A percentile compares a stretch with the other conserved stretches of the same genome.
These are phyloP conservation scores for Borostomias antarcticus DNA, from an alignment of 2,797 vertebrate genomes.

Conservation along the genomic window DNA sequence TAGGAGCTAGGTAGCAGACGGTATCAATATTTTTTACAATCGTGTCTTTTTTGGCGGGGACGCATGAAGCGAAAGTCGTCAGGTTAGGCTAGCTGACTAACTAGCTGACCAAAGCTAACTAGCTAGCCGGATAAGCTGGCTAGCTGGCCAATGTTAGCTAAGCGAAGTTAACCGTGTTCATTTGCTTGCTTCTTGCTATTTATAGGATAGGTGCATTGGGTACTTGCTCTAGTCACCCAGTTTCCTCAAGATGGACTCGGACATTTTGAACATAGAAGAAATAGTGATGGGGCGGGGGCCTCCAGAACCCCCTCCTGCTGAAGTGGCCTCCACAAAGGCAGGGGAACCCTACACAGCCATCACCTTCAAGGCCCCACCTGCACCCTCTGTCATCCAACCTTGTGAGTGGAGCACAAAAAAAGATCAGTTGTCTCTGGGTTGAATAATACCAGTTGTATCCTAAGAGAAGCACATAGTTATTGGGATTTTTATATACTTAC, in stretches of 20 bases:
- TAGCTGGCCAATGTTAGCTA: neutral
- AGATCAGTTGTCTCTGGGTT: too few relatives aligned
- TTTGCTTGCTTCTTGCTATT: neutral
- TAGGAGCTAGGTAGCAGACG: too few relatives aligned
- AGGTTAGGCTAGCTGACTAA: neutral
- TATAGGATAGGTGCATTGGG: neutral
- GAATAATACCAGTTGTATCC: too few relatives aligned
- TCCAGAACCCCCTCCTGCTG: conserved; percentile 65
- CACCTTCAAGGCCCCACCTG: conserved; percentile 59
- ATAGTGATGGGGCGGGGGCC: conserved; percentile 76
- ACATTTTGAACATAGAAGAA: conserved; percentile 79
- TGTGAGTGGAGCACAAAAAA: too few relatives aligned
- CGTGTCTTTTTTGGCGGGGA: too few relatives aligned
- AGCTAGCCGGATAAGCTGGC: neutral
- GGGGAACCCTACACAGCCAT: conserved; percentile 64
- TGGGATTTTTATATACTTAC: too few relatives aligned
- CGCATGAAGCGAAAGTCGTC: too few relatives aligned
- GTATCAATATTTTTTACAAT: too few relatives aligned
- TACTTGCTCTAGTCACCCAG: conserved; percentile 12
- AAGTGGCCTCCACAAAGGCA: conserved; percentile 60
- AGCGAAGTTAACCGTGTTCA: neutral
- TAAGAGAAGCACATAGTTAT: too few relatives aligned
- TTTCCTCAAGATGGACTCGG: conserved; percentile 73
- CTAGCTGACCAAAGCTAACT: neutral
- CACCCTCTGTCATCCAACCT: conserved; percentile 61